phyloP scores from a whole-genome alignment of 2,797 vertebrate species.

The Anabacerthia variegaticeps region DNA sequence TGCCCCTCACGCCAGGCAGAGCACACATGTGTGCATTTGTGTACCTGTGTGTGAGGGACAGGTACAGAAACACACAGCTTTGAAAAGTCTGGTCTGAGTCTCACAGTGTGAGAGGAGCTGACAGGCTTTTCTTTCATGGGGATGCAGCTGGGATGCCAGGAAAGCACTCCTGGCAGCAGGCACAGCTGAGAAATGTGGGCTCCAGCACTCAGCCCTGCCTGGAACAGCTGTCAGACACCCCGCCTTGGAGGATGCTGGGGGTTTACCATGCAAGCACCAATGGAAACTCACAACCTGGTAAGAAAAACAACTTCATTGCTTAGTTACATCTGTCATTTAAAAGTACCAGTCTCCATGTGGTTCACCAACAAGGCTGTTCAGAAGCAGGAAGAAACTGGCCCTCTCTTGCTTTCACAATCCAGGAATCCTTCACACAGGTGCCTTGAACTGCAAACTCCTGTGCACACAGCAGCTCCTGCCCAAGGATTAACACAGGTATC shows the following conservation, averaged over 20 bases:
- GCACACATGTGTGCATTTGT: accelerated
- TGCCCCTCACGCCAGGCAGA: neutral
- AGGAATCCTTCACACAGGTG: neutral
- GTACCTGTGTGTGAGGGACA: neutral
- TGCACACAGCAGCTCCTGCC: neutral
- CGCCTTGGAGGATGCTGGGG: neutral
- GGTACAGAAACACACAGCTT: neutral
- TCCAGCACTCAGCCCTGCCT: neutral
- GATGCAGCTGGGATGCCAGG: neutral
- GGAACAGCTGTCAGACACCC: neutral
- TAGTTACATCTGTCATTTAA: neutral
- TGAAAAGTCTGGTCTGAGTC: neutral
- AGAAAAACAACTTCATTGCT: neutral
- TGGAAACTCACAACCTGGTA: neutral
- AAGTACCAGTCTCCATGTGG: neutral
- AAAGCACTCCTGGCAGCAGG: neutral
- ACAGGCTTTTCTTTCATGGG: neutral
- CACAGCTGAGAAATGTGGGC: neutral
- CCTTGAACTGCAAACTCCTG: neutral
- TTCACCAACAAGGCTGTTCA: neutral
- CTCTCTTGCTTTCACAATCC: neutral
- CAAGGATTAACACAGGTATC: neutral
- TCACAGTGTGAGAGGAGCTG: neutral
- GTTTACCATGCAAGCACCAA: neutral
- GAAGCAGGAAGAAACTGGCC: neutral